Percentiles rank a stretch among this genome's conserved stretches.
phyloP scores from a whole-genome alignment of 2,797 vertebrate genomes.

The Scleropages formosus region DNA sequence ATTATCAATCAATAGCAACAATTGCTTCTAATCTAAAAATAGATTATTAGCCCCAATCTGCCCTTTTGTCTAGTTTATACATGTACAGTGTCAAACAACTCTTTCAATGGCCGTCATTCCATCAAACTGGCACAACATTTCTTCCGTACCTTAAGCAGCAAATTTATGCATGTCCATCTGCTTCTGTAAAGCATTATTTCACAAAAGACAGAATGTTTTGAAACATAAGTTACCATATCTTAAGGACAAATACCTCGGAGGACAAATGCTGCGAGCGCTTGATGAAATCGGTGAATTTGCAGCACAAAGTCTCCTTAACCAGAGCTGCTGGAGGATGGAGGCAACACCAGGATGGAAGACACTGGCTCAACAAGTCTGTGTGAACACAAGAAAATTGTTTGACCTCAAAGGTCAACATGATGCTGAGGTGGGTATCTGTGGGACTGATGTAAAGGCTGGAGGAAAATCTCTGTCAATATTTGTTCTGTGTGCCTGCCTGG shows the following conservation, averaged over 20 bases:
- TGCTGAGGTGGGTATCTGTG: background rate
- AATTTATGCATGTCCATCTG: slow-evolving; percentile 14
- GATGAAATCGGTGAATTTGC: slow-evolving; percentile 11
- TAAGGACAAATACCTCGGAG: slow-evolving; percentile 5
- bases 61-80: too few species aligned
- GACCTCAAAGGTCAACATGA: background rate
- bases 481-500: background rate
- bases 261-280: background rate
- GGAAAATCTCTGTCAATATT: background rate
- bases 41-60: background rate
- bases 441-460: background rate
- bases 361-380: background rate
- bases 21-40: background rate
- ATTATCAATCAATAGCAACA: too few species aligned
- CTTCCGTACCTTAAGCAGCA: background rate
- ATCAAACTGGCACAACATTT: background rate
- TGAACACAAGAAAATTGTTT: background rate
- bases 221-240: background rate
- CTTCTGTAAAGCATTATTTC: background rate
- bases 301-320: background rate
- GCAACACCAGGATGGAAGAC: background rate
- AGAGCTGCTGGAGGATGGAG: background rate
- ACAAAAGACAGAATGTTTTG: background rate
- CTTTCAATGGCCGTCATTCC: background rate
- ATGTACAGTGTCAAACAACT: too few species aligned